Evolutionary conservation across 1,140 invertebrate genomes (phyloP).

Genomic region (Bursaphelenchus mucronatus): DNA sequence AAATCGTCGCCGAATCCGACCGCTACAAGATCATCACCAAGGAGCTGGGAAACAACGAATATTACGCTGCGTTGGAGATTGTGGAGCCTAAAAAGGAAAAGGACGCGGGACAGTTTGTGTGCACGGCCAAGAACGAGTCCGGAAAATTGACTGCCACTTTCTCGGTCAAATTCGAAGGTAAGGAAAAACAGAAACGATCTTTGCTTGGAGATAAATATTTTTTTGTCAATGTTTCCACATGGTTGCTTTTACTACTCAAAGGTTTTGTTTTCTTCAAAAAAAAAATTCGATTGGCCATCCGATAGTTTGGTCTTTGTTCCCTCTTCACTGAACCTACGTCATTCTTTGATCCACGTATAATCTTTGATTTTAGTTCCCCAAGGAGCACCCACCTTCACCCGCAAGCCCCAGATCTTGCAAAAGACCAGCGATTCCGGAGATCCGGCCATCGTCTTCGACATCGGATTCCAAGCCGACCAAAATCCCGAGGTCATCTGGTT

Average conservation of each 20-base stretch:
- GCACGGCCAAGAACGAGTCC: slow-evolving; percentile 61
- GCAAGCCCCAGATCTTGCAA: slow-evolving; percentile 60
- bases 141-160: slow-evolving; percentile 60
- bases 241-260: neutral
- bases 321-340: slow-evolving; percentile 8
- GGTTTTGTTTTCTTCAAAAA: neutral
- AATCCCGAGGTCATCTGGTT: slow-evolving; percentile 61
- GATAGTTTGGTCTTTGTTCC: slow-evolving; percentile 4
- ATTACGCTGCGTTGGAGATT: slow-evolving; percentile 59
- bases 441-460: slow-evolving; percentile 60
- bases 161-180: slow-evolving; percentile 61
- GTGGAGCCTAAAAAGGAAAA: slow-evolving; percentile 61
- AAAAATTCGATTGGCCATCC: too few species aligned
- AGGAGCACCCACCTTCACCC: slow-evolving; percentile 59
- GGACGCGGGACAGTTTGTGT: slow-evolving; percentile 60
- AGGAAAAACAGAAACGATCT: slow-evolving; percentile 11
- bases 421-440: slow-evolving; percentile 60
- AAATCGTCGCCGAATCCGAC: slow-evolving; percentile 75
- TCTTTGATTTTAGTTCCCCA: slow-evolving; percentile 54
- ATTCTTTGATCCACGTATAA: neutral
- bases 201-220: slow-evolving; percentile 12
- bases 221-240: neutral
- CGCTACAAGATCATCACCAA: slow-evolving; percentile 66
- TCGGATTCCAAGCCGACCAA: slow-evolving; percentile 58
- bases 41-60: slow-evolving; percentile 56